phyloP scores from a whole-genome alignment of 2,113 vertebrate genomes.

The Triplophysa rosa region DNA sequence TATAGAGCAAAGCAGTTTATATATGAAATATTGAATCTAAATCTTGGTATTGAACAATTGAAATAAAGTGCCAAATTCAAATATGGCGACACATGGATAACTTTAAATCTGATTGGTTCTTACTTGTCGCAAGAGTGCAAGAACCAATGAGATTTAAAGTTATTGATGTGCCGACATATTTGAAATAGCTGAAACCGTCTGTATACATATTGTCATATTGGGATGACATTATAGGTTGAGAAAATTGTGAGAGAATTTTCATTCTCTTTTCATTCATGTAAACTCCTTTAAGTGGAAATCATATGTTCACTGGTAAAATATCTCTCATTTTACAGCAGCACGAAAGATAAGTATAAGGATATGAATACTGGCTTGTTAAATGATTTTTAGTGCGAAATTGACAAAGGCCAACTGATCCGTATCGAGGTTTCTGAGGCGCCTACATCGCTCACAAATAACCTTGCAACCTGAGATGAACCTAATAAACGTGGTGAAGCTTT shows the following conservation, averaged over 20 bases:
- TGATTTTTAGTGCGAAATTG: conserved; percentile 11
- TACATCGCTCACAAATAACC: conserved; percentile 13
- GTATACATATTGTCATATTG: too few relatives aligned
- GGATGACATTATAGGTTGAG: too few relatives aligned
- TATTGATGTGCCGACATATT: too few relatives aligned
- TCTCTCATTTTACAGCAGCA: not conserved
- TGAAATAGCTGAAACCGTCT: too few relatives aligned
- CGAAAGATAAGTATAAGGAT: not conserved
- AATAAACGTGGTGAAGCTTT: conserved; percentile 32
- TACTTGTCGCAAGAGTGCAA: too few relatives aligned
- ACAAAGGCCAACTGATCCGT: conserved; percentile 31
- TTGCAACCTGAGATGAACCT: conserved; percentile 10
- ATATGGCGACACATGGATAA: too few relatives aligned
- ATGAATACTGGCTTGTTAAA: conserved; percentile 6
- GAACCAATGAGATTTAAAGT: too few relatives aligned
- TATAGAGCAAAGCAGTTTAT: not conserved
- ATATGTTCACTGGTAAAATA: not conserved
- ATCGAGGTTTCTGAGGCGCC: conserved; percentile 6
- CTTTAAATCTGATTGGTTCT: too few relatives aligned
- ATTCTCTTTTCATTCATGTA: too few relatives aligned
- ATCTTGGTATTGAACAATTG: not conserved
- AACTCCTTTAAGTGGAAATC: too few relatives aligned
- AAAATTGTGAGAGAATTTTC: too few relatives aligned
- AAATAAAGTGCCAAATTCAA: too few relatives aligned
- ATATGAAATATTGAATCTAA: not conserved